Conservation (phyloP, 2,113 vertebrate species). For the Ceyx margarethae region DNA sequence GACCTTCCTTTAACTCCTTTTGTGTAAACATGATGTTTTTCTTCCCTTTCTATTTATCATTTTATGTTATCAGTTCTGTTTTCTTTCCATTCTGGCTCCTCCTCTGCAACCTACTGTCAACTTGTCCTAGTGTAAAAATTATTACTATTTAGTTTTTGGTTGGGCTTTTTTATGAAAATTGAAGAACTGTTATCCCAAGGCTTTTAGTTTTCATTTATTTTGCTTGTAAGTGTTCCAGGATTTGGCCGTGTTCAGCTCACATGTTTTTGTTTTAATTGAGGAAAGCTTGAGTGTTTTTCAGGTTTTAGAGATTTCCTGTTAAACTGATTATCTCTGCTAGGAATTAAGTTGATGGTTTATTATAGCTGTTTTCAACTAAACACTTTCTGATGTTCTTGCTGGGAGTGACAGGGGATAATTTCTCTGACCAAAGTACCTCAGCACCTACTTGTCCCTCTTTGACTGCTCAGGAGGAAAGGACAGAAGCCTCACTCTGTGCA, state of each 20-base stretch:
- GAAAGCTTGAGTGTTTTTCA: not conserved
- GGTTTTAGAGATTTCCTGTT: not conserved
- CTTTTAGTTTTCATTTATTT: not conserved
- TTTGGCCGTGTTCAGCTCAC: not conserved
- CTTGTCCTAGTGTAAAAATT: not conserved
- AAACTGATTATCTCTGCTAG: not conserved
- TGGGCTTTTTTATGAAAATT: not conserved
- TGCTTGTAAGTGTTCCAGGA: not conserved
- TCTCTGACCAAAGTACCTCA: not conserved
- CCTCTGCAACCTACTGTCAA: not conserved
- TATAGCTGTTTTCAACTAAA: not conserved
- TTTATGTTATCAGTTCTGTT: not conserved
- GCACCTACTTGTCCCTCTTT: not conserved
- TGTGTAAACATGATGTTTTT: not conserved
- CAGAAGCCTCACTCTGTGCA: not conserved
- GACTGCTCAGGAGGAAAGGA: not conserved
- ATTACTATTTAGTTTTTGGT: too few relatives aligned
- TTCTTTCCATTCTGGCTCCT: not conserved
- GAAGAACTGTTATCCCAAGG: not conserved
- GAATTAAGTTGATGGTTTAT: not conserved
- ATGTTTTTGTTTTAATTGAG: not conserved
- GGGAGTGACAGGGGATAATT: not conserved
- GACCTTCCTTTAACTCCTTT: constrained; percentile 15
- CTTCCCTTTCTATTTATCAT: not conserved
- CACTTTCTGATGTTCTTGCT: not conserved